Evolutionary conservation across 2,888 invertebrate genomes (phyloP), one percentile per base, ranked within the genome.

Genomic region (Apotomis betuletana): DNA sequence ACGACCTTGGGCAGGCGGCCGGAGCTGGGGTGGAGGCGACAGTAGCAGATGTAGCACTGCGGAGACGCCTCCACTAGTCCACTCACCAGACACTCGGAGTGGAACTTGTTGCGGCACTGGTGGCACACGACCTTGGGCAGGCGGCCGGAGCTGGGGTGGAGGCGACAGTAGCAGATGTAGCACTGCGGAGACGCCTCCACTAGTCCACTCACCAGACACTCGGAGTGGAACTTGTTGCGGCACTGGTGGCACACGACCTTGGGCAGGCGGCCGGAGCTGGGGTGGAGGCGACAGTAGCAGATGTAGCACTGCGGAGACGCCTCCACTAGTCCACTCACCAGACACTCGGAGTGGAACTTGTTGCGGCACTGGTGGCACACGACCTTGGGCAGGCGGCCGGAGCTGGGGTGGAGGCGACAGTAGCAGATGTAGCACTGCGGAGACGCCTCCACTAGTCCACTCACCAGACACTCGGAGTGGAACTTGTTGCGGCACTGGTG

Each of bases 391-490:
- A 49, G 49, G 49, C 49, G 49, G 49, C 49, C 49, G 49, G 49
- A 49, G 49, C 49, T 9, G 49, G 49, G 49, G 49, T 49, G 49
- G 9, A 49, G 49, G 49, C 49, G 49, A 2, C 49, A 49, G 49
- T 49, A 49, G 49, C 49, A 49, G 49, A 49, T 49, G 49, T 49
- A 49, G 49, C 49, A 49, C 49, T 49, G 49, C 49, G 49, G 49
- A 3, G 49, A 6, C 41, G 49, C 49, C 9, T 10, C 49, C 49
- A 10, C 49, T 3, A 49, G 58, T 10, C 9, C 49, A 71, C 95
- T 95, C 91, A 98, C 98, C 94, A 98, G 90, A 87, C 98, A 98
- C 36, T 96, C 95, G 0, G 96, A 96, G 87, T 98, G 98, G 88
- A 97, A 98, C 58, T 58, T 58, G 58, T 58, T 58, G 15, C 38